phyloP scores from a whole-genome alignment of 2,797 vertebrate genomes.

The Sarcophilus harrisii region DNA sequence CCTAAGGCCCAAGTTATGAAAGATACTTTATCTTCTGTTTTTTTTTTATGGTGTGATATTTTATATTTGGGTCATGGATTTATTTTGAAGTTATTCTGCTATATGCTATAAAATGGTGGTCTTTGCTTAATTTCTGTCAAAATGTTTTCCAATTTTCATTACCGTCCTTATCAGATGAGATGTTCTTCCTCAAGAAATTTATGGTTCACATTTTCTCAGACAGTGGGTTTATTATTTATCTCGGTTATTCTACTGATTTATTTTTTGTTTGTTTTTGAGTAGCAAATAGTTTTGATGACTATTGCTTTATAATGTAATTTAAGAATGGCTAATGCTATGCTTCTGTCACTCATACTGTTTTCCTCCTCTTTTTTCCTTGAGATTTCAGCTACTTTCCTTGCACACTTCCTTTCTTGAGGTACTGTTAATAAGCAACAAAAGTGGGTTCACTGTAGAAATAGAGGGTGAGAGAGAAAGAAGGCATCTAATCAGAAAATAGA shows the following conservation, averaged over 20 bases:
- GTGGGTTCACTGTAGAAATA: neutral
- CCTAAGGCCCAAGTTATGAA: neutral
- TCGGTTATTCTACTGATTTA: neutral
- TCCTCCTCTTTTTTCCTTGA: neutral
- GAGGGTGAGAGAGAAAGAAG: neutral
- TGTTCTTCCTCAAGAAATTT: neutral
- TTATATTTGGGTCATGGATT: neutral
- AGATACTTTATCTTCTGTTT: neutral
- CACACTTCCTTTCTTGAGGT: neutral
- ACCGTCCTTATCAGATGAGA: neutral
- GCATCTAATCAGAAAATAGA: neutral
- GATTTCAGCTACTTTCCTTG: neutral
- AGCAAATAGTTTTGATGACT: neutral
- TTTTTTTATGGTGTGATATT: neutral
- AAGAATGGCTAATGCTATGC: neutral
- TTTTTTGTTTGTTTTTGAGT: neutral
- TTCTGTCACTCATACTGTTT: neutral
- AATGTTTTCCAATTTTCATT: neutral
- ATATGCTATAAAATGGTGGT: neutral
- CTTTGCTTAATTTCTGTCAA: neutral
- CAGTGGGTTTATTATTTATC: neutral
- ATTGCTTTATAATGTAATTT: neutral
- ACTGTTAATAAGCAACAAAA: neutral
- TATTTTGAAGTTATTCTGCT: neutral
- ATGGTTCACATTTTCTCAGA: neutral